These are phyloP conservation scores for Dallia pectoralis DNA, from an alignment of 2,797 vertebrate genomes.

Conservation along the genomic window DNA sequence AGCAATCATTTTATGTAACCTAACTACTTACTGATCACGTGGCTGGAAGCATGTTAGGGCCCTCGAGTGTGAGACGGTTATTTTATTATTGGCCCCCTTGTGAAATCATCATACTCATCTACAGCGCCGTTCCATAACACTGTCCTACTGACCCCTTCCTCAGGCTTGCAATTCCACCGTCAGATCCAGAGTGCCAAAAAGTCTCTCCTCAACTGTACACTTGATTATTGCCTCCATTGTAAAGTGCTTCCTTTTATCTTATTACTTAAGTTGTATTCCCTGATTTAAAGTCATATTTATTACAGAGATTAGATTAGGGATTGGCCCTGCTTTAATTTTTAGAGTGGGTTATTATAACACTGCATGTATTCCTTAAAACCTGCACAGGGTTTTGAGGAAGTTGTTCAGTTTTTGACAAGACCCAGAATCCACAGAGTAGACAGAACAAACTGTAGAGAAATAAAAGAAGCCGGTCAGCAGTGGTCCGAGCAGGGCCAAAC, in stretches of 20 bases:
- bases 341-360: conserved; percentile 14
- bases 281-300: conserved; percentile 15
- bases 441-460: neutral
- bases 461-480: neutral
- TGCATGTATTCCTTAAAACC: neutral
- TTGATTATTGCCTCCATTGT: conserved; percentile 25
- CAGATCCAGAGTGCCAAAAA: conserved; percentile 43
- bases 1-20: neutral
- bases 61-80: neutral
- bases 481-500: no score
- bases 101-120: no score
- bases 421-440: neutral
- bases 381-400: conserved; percentile 1
- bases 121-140: neutral
- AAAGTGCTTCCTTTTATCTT: conserved; percentile 42
- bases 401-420: neutral
- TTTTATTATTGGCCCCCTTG: neutral
- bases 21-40: neutral
- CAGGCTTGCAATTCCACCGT: conserved; percentile 38
- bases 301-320: conserved; percentile 24
- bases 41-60: neutral
- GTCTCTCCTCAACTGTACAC: conserved; percentile 15
- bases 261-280: conserved; percentile 45
- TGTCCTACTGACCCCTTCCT: conserved; percentile 44
- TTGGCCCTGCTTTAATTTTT: conserved; percentile 43